Conservation (phyloP, 2,113 vertebrate species). For the Turnix velox region DNA sequence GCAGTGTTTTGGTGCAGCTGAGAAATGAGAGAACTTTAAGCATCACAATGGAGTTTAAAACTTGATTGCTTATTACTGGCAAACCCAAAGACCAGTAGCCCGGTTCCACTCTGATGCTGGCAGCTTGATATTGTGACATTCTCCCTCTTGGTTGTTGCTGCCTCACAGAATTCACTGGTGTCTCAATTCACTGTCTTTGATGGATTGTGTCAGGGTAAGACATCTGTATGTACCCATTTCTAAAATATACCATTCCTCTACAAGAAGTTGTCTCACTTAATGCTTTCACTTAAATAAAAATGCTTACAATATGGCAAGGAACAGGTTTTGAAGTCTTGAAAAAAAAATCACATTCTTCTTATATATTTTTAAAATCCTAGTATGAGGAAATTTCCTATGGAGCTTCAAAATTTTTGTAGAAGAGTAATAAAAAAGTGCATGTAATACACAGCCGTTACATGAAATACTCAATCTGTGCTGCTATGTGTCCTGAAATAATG, state of each 20-base stretch:
- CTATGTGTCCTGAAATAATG: neutral
- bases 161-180: neutral
- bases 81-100: neutral
- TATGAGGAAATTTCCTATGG: neutral
- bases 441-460: rapidly evolving
- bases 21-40: neutral
- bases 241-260: neutral
- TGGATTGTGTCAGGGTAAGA: neutral
- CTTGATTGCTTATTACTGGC: neutral
- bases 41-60: neutral
- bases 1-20: neutral
- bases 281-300: neutral
- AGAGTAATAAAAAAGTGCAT: neutral
- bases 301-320: neutral
- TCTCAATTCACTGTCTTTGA: neutral
- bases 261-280: neutral
- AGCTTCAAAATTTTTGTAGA: neutral
- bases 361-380: neutral
- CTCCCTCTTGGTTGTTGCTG: neutral
- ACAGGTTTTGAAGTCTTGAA: neutral
- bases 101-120: neutral
- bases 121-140: neutral
- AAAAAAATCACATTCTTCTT: neutral
- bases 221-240: rapidly evolving
- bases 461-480: neutral